phyloP scores from a whole-genome alignment of 2,797 vertebrate genomes.

The Luscinia megarhynchos region DNA sequence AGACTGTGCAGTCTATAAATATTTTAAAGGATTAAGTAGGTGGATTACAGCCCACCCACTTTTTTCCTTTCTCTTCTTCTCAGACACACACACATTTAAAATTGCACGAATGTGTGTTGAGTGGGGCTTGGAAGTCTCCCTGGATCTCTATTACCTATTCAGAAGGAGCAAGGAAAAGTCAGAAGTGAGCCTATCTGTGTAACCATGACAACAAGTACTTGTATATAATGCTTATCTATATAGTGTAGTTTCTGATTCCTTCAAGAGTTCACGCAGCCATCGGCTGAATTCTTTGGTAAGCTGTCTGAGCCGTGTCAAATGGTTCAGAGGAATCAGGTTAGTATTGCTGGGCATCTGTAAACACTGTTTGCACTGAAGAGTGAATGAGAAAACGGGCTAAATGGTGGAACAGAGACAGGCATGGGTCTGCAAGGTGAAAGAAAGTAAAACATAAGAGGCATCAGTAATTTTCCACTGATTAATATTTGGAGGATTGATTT shows the following conservation, averaged over 20 bases:
- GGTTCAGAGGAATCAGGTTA: neutral
- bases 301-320: neutral
- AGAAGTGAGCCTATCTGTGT: constrained; percentile 32
- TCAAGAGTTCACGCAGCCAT: neutral
- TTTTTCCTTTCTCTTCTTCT: neutral
- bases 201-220: constrained; percentile 60
- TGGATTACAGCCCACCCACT: constrained; percentile 2
- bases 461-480: neutral
- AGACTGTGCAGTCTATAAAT: constrained; percentile 27
- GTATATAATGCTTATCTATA: constrained; percentile 6
- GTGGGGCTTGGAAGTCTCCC: constrained; percentile 16
- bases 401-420: neutral
- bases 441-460: neutral
- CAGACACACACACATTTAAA: neutral
- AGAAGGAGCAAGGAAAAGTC: constrained; percentile 7
- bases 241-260: neutral
- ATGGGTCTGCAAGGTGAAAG: neutral
- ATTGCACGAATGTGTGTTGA: neutral
- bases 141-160: constrained; percentile 18
- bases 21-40: constrained; percentile 44
- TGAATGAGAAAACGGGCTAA: neutral
- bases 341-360: neutral
- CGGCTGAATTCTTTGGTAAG: constrained; percentile 25
- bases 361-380: neutral
- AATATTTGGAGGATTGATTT: neutral